These are phyloP conservation scores for Erannis defoliaria DNA, from an alignment of 2,888 invertebrate species.

Conservation along the genomic window DNA sequence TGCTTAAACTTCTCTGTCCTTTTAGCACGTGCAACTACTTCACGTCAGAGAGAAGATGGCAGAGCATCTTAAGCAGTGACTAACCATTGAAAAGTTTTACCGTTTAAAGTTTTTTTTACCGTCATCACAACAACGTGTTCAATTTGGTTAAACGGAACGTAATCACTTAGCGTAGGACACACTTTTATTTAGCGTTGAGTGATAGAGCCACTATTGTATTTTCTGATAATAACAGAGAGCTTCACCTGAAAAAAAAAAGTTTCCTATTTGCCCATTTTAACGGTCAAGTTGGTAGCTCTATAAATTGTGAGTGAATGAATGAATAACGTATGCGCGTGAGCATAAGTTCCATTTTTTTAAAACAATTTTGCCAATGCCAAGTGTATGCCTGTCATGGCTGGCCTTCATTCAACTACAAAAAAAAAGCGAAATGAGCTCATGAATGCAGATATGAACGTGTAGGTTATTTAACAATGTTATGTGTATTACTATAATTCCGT, in stretches of 20 bases:
- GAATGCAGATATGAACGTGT: conserved; percentile 65
- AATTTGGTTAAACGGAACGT: conserved; percentile 1
- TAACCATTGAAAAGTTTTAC: too few species aligned
- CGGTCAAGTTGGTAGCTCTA: not conserved
- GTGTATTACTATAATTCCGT: conserved; percentile 42
- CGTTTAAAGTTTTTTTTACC: not conserved
- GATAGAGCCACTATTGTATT: not conserved
- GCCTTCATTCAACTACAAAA: conserved; percentile 67
- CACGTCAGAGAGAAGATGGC: too few species aligned
- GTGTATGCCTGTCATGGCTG: conserved; percentile 36
- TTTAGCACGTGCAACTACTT: too few species aligned
- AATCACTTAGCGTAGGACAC: not conserved
- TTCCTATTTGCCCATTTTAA: not conserved
- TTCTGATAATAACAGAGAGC: not conserved
- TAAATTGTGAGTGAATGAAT: not conserved
- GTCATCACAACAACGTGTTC: not conserved
- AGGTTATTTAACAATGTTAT: conserved; percentile 68
- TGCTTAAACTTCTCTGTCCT: too few species aligned
- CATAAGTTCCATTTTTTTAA: conserved; percentile 6
- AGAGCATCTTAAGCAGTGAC: too few species aligned
- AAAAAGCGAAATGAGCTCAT: conserved; percentile 52
- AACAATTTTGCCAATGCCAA: not conserved
- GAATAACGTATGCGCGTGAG: not conserved
- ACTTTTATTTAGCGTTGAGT: not conserved
- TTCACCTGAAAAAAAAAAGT: not conserved